Percentiles rank a stretch among this genome's conserved stretches.
phyloP scores from a whole-genome alignment of 1,140 invertebrate genomes.

The Caenorhabditis latens region DNA sequence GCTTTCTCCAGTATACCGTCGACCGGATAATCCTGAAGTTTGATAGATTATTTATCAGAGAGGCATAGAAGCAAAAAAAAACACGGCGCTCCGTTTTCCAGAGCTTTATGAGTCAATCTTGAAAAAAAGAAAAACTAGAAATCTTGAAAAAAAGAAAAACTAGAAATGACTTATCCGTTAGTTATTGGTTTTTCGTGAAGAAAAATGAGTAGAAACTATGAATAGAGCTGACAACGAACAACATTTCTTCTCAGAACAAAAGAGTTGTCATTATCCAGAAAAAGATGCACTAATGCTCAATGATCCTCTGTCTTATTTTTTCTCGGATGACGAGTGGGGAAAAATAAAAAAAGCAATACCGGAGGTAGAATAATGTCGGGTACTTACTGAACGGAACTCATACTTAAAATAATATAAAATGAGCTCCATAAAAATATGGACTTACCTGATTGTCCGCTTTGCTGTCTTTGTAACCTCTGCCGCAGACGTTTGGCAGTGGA shows the following conservation, averaged over 20 bases:
- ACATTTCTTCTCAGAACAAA: background rate
- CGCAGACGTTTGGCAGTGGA: conserved; percentile 75
- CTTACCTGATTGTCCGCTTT: conserved; percentile 76
- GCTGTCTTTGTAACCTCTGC: conserved; percentile 75
- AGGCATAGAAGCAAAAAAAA: background rate
- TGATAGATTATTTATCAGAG: conserved; percentile 1
- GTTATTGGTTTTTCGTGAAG: background rate
- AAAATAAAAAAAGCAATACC: background rate
- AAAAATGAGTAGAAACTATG: background rate
- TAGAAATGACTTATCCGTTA: background rate
- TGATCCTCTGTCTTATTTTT: conserved; percentile 2
- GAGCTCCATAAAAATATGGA: background rate
- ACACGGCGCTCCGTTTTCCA: background rate
- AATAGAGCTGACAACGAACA: conserved; percentile 1
- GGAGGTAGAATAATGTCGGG: background rate
- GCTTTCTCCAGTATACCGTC: conserved; percentile 76
- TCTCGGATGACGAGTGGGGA: background rate
- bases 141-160: background rate
- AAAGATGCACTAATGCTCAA: conserved; percentile 46
- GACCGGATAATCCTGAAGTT: conserved; percentile 67
- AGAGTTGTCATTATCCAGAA: conserved; percentile 45
- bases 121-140: background rate
- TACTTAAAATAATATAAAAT: background rate
- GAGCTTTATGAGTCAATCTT: background rate
- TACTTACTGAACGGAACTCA: background rate